Conservation (phyloP, 2,113 vertebrate species). For the Atrichornis clamosus region DNA sequence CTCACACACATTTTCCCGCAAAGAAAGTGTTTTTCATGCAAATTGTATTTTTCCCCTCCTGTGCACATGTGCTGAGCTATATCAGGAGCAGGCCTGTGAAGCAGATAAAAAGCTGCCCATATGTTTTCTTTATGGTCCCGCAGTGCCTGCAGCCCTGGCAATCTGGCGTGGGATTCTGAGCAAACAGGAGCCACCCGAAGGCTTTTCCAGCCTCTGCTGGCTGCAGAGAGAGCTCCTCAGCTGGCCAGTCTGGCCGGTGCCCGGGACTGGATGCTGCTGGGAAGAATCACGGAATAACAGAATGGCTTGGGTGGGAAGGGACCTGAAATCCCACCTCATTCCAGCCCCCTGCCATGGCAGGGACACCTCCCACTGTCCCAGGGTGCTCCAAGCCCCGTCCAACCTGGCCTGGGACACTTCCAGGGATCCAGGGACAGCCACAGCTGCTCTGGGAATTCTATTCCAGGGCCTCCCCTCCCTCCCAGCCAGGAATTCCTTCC, state of each 20-base stretch:
- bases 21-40: not conserved
- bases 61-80: slow-evolving; percentile 20
- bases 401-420: not conserved
- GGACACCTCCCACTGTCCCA: not conserved
- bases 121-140: not conserved
- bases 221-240: not conserved
- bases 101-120: slow-evolving; percentile 28
- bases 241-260: not conserved
- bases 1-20: not conserved
- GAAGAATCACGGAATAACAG: not conserved
- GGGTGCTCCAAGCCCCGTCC: not conserved
- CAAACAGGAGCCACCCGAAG: fast-evolving
- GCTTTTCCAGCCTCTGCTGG: not conserved
- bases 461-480: not conserved
- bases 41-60: not conserved
- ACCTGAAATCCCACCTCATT: fast-evolving
- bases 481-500: not conserved
- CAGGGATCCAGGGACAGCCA: not conserved
- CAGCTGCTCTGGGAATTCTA: not conserved
- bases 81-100: slow-evolving; percentile 46
- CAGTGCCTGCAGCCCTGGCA: not conserved
- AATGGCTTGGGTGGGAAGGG: not conserved
- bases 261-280: fast-evolving
- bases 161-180: not conserved
- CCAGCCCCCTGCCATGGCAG: too few relatives aligned